These are phyloP conservation scores for Erinaceus europaeus DNA, from an alignment of 2,113 vertebrate genomes.

Conservation along the genomic window DNA sequence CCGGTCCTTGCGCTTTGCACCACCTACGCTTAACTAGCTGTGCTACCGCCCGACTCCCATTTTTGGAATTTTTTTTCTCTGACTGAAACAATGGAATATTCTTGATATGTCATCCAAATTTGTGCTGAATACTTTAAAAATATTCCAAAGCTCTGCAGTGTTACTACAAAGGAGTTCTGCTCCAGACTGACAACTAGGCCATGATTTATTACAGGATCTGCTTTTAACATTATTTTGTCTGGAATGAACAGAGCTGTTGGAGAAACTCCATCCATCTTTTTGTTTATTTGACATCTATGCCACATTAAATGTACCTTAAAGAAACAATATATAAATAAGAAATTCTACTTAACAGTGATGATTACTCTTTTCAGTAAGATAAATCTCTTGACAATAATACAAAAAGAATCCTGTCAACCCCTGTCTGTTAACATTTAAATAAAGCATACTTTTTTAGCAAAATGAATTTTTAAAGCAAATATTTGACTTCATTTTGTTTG, in stretches of 20 bases:
- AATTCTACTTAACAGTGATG: constrained; percentile 57
- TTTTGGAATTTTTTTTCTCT: constrained; percentile 7
- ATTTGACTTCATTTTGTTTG: constrained; percentile 43
- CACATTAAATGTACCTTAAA: constrained; percentile 61
- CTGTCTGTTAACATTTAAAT: constrained; percentile 45
- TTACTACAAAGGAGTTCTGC: constrained; percentile 27
- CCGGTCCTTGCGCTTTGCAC: no score
- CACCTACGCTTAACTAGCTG: no score
- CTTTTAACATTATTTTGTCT: constrained; percentile 71
- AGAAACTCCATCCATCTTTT: constrained; percentile 74
- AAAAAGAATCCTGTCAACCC: constrained; percentile 48
- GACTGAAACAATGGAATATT: constrained; percentile 15
- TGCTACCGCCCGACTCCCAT: no score
- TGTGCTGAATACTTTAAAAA: constrained; percentile 28
- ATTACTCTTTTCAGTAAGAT: constrained; percentile 62
- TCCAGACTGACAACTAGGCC: constrained; percentile 52
- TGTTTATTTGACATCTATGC: constrained; percentile 68
- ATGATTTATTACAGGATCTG: constrained; percentile 69
- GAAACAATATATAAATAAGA: constrained; percentile 60
- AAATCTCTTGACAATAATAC: constrained; percentile 55
- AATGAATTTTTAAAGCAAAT: constrained; percentile 29
- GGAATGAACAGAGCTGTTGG: constrained; percentile 57
- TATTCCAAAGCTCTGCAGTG: constrained; percentile 19
- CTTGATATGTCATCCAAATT: constrained; percentile 38
- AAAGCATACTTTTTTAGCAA: constrained; percentile 44